Percentiles rank a stretch among this genome's conserved stretches.
These are phyloP conservation scores for Pachydiplax longipennis DNA, from an alignment of 2,888 invertebrate species.

Conservation along the genomic window DNA sequence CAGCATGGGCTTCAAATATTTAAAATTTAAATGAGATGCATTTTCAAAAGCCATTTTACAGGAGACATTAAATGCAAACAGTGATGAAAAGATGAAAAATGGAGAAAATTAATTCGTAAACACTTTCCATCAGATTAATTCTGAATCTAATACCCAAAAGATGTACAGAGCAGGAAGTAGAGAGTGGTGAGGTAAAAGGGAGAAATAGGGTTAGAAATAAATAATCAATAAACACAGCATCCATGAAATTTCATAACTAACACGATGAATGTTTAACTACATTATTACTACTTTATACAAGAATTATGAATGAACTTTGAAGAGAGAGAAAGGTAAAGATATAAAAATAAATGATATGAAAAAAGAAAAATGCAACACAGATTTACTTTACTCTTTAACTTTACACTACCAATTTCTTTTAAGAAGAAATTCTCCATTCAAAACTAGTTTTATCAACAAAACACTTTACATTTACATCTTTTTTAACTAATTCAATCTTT, in stretches of 20 bases:
- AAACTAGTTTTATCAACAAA: background rate
- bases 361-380: constrained; percentile 31
- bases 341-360: constrained; percentile 7
- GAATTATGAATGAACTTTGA: background rate
- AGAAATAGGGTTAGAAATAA: constrained; percentile 39
- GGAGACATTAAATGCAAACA: background rate
- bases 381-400: constrained; percentile 34
- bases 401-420: constrained; percentile 19
- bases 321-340: constrained; percentile 18
- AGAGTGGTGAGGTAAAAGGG: background rate
- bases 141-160: constrained; percentile 32
- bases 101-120: constrained; percentile 17
- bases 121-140: background rate
- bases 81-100: constrained; percentile 14
- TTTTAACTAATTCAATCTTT: background rate
- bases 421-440: constrained; percentile 9
- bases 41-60: background rate
- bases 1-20: background rate
- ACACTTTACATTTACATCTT: background rate
- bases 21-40: background rate
- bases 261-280: constrained; percentile 48
- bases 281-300: constrained; percentile 41
- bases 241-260: constrained; percentile 56
- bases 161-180: constrained; percentile 35
- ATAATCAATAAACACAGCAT: constrained; percentile 50